Base-by-base conservation (phyloP, 2,113 vertebrate species). In the Tragelaphus imberbis region DNA sequence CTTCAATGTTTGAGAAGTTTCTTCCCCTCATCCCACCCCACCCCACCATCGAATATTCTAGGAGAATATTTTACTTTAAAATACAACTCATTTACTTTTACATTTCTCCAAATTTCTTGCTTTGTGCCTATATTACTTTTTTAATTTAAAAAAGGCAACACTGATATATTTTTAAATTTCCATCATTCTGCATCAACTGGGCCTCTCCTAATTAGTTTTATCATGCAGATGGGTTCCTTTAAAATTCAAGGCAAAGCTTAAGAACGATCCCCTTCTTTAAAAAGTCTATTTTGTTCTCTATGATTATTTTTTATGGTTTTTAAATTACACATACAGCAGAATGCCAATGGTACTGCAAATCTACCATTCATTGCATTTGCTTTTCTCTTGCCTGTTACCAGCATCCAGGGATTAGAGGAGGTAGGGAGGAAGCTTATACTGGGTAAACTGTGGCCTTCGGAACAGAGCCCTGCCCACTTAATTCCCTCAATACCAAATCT, bases 31-130 rank as follows among this genome's bases (percentile, higher is more conserved):
- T 40, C 13, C 80, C 13, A 81, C 11, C 25, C 36, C 51, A 59
- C 23, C 25, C 30, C 55, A 40, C 17, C 55, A 61, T 1, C 58
- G 2, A 95, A 91, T 53, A 91, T 82, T 92, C 77, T 82, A 80
- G 94, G 87, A 86, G 7, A 90, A 51, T 80, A 93, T 91, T 75
- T 77, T 79, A 65, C 17, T 96, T 91, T 88, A 80, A 96, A 95
- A 94, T 91, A 23, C 12, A 36, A 94, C 25, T 80, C 51, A 84
- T 90, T 30, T 75, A n/a, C 65, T 61, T 96, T 61, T 68, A 55
- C 7, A 28, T 88, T 84, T 97, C 88, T 92, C 23, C 51, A 92
- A 56, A 94, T 82, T 84, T 88, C 82, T 75, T 94, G 28, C 19
- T 84, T 95, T 96, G 21, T 82, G 17, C 12, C 56, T 75, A 3